These are phyloP conservation scores for Himantopus leucocephalus DNA, from an alignment of 2,113 vertebrate species.

Conservation along the genomic window DNA sequence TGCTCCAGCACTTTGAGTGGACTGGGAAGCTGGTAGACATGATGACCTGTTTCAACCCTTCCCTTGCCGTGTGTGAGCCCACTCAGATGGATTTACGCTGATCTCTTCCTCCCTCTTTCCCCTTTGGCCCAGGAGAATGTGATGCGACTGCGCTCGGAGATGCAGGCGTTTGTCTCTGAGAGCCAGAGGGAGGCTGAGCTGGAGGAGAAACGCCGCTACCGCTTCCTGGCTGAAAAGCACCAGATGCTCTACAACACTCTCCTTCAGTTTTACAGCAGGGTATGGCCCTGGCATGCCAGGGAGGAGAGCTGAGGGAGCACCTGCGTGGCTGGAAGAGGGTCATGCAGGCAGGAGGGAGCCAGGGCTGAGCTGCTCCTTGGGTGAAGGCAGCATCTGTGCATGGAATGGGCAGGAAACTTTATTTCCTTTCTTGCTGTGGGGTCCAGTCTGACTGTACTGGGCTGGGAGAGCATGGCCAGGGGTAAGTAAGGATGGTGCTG, in stretches of 20 bases:
- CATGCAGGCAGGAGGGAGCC: neutral
- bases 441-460: neutral
- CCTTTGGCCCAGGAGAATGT: constrained; percentile 70
- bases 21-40: neutral
- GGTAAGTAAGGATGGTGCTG: neutral
- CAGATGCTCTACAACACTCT: constrained; percentile 78
- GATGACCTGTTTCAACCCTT: neutral
- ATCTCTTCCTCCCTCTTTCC: neutral
- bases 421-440: neutral
- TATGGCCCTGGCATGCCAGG: neutral
- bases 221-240: constrained; percentile 94
- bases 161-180: constrained; percentile 82
- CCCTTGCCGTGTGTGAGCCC: neutral
- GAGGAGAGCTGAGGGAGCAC: neutral
- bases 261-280: constrained; percentile 78
- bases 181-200: constrained; percentile 84
- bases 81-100: neutral
- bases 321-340: neutral
- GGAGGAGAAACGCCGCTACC: constrained; percentile 92
- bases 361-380: neutral
- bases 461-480: neutral
- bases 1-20: neutral
- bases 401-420: neutral
- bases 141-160: constrained; percentile 77
- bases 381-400: neutral